A percentile compares a stretch with the other conserved stretches of the same genome.
These are phyloP conservation scores for Pachyrhynchus sulphureomaculatus DNA, from an alignment of 1,140 invertebrate species.

Conservation along the genomic window DNA sequence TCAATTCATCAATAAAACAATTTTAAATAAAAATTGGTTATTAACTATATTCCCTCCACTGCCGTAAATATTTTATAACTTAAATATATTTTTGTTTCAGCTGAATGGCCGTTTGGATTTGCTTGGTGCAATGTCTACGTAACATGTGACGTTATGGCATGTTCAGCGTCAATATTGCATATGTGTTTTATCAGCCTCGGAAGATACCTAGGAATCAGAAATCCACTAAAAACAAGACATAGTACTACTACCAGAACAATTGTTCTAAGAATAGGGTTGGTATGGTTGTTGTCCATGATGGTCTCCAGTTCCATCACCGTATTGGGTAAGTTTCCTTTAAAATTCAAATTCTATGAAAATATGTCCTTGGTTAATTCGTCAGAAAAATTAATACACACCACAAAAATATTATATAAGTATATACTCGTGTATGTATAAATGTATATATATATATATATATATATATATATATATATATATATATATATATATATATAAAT, in stretches of 20 bases:
- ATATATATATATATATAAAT: too few relatives aligned
- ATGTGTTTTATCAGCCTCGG: slow-evolving; percentile 96
- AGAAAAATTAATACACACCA: too few relatives aligned
- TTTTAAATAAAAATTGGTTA: too few relatives aligned
- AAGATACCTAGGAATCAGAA: slow-evolving; percentile 87
- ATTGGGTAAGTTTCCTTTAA: slow-evolving; percentile 63
- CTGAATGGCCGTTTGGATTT: slow-evolving; percentile 86
- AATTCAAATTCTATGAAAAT: background rate
- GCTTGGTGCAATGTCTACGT: slow-evolving; percentile 91
- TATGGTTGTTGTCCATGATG: slow-evolving; percentile 83
- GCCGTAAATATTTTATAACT: too few relatives aligned
- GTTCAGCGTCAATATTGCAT: slow-evolving; percentile 93
- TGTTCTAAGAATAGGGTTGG: slow-evolving; percentile 78
- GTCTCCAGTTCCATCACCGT: slow-evolving; percentile 87
- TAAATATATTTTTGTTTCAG: slow-evolving; percentile 59
- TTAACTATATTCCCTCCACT: too few relatives aligned
- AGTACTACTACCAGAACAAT: slow-evolving; percentile 75
- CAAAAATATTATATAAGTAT: too few relatives aligned
- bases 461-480: too few relatives aligned
- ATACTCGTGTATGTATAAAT: too few relatives aligned
- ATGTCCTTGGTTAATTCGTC: too few relatives aligned
- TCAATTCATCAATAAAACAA: too few relatives aligned
- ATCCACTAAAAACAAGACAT: slow-evolving; percentile 80
- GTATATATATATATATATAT: background rate
- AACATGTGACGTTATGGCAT: slow-evolving; percentile 92